These are phyloP conservation scores for Stegana nigrithorax DNA, from an alignment of 2,888 invertebrate species.

Conservation along the genomic window DNA sequence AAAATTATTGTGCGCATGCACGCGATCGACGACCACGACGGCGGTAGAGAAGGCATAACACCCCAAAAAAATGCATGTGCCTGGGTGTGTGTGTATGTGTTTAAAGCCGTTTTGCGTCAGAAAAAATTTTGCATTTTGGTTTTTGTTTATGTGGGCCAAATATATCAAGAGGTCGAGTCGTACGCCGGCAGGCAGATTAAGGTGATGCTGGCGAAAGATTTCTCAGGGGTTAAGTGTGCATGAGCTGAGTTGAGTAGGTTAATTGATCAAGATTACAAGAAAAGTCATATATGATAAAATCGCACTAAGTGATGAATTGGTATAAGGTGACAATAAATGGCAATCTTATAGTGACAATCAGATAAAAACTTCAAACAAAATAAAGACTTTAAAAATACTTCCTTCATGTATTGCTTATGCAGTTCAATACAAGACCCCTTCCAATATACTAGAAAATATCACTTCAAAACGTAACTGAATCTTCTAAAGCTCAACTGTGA, in stretches of 20 bases:
- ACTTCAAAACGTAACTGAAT: too few species aligned
- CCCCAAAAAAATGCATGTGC: neutral
- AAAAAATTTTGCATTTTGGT: constrained; percentile 51
- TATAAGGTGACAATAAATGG: neutral
- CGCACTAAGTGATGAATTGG: neutral
- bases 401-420: too few species aligned
- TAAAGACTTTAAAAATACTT: too few species aligned
- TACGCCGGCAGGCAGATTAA: neutral
- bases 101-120: constrained; percentile 28
- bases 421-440: too few species aligned
- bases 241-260: neutral
- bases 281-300: constrained; percentile 6
- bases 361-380: neutral
- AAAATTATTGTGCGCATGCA: constrained; percentile 39
- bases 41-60: constrained; percentile 20
- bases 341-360: too few species aligned
- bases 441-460: too few species aligned
- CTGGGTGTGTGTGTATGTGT: constrained; percentile 44
- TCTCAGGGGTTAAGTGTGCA: constrained; percentile 13
- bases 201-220: neutral
- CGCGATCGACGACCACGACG: constrained; percentile 49
- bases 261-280: neutral
- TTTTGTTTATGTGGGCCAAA: constrained; percentile 48
- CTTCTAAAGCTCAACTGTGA: too few species aligned
- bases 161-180: neutral